These are phyloP conservation scores for Galendromus occidentalis DNA, from an alignment of 1,140 invertebrate species.

Conservation along the genomic window DNA sequence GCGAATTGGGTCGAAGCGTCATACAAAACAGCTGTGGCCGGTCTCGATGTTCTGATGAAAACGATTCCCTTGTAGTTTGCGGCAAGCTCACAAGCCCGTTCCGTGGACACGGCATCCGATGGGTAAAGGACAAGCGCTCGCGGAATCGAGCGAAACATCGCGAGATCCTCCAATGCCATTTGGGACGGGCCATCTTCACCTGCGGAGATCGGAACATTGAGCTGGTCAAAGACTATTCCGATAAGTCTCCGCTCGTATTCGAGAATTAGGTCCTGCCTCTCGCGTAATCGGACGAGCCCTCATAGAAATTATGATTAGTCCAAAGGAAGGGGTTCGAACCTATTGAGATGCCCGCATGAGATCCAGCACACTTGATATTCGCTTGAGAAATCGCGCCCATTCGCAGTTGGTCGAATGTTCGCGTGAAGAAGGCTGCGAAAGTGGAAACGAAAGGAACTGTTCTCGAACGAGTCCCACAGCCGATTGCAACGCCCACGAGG, in stretches of 20 bases:
- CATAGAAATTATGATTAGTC: not conserved
- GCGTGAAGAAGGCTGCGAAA: slow-evolving; percentile 90
- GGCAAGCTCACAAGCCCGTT: slow-evolving; percentile 83
- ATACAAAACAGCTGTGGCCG: slow-evolving; percentile 70
- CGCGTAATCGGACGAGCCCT: not conserved
- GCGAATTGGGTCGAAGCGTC: slow-evolving; percentile 61
- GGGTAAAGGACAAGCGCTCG: slow-evolving; percentile 90
- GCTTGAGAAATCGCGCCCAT: slow-evolving; percentile 96
- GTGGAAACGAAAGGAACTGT: slow-evolving; percentile 81
- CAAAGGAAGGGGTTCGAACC: slow-evolving; percentile 25
- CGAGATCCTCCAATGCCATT: slow-evolving; percentile 95
- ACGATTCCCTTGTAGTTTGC: slow-evolving; percentile 88
- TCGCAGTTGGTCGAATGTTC: slow-evolving; percentile 89
- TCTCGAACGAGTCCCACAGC: slow-evolving; percentile 64
- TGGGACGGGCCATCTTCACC: slow-evolving; percentile 91
- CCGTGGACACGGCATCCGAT: slow-evolving; percentile 76
- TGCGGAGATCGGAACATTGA: too few species aligned
- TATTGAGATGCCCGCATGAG: slow-evolving; percentile 81
- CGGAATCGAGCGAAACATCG: slow-evolving; percentile 81
- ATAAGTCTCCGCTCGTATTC: too few species aligned
- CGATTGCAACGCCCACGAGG: slow-evolving; percentile 84
- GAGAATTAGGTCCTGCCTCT: too few species aligned
- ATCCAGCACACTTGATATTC: slow-evolving; percentile 83
- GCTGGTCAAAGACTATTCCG: too few species aligned
- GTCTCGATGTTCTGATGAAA: slow-evolving; percentile 84